Base-by-base conservation (phyloP, 2,797 vertebrate species). In the Danio kyathit region DNA sequence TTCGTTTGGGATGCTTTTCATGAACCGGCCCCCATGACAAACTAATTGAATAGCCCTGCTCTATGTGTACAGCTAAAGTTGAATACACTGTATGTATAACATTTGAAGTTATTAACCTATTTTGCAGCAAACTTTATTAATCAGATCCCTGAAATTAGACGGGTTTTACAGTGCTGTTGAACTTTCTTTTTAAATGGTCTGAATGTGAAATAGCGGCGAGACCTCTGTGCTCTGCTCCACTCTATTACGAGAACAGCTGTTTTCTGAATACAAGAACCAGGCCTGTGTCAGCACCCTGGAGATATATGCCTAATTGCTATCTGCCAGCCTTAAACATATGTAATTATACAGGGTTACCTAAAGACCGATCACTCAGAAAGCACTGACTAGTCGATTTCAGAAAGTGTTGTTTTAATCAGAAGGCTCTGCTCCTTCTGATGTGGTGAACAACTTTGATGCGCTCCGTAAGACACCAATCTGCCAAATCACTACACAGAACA, bases 321-420 rank as follows among this genome's bases (percentile, higher is more conserved):
- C 59, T 61, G 7, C 21, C 4, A 0, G 6, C 59, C 38, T 16
- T 61, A 61, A 40, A 61, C 3, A 21, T 52, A 46, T 69, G 17
- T 21, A n/a, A 67, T 29, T 49, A 29, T 29, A 10, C 19, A 38
- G 21, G 5, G 5, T 5, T 16, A 29, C 6, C 4, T 48, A 51
- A n/a, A 51, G 21, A 16, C 48, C 9, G 54, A 41, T 79, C 21
- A 48, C 60, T 70, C 40, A 51, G 46, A 67, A 60, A 59, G 61
- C 44, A 51, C n/a, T 49, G 38, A 79, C 11, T 46, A 38, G 57
- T 60, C 21, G 6, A 60, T 60, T 60, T 38, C 19, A 38, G 13
- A 61, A 38, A 60, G 12, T 29, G 29, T 29, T 29, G 29, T 29
- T 29, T 29, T 29, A 29, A 29, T 29, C 29, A 29, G 29, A 29